Conservation (phyloP, 2,888 invertebrate species). For the Lasius platythorax region DNA sequence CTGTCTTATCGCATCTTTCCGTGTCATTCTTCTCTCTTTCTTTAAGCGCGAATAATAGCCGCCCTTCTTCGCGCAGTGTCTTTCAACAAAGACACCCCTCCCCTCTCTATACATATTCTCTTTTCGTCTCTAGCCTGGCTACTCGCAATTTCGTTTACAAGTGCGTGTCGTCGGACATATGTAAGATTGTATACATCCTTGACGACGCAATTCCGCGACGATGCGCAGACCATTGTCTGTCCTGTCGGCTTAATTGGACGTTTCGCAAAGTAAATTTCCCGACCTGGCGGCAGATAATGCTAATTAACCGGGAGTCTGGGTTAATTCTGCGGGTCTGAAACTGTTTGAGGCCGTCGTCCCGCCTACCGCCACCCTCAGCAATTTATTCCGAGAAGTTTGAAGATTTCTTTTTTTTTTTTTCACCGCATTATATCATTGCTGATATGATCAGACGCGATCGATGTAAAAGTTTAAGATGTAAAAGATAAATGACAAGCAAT, state of each 20-base stretch:
- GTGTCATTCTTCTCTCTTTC: conserved; percentile 46
- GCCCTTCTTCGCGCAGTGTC: conserved; percentile 57
- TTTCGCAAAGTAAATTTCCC: conserved; percentile 79
- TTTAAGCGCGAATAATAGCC: conserved; percentile 57
- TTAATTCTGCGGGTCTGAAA: conserved; percentile 65
- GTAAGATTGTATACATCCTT: conserved; percentile 69
- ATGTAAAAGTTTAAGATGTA: not conserved
- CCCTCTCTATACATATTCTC: conserved; percentile 16
- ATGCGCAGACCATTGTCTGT: conserved; percentile 69
- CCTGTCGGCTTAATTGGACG: conserved; percentile 78
- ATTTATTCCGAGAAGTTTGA: conserved; percentile 37
- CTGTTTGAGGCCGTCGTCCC: conserved; percentile 15
- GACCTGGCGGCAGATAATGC: conserved; percentile 75
- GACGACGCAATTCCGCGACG: conserved; percentile 67
- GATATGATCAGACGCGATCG: conserved; percentile 22
- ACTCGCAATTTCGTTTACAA: conserved; percentile 47
- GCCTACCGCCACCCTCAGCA: not conserved
- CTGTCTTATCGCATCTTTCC: conserved; percentile 68
- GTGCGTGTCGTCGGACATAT: conserved; percentile 51
- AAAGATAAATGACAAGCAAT: conserved; percentile 6
- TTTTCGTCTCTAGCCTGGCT: not conserved
- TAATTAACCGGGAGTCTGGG: conserved; percentile 72
- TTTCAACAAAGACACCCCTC: conserved; percentile 57
- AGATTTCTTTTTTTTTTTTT: conserved; percentile 35
- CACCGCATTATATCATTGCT: conserved; percentile 21